Base-by-base conservation (phyloP, 2,888 invertebrate species). In the Xestobium rufovillosum region DNA sequence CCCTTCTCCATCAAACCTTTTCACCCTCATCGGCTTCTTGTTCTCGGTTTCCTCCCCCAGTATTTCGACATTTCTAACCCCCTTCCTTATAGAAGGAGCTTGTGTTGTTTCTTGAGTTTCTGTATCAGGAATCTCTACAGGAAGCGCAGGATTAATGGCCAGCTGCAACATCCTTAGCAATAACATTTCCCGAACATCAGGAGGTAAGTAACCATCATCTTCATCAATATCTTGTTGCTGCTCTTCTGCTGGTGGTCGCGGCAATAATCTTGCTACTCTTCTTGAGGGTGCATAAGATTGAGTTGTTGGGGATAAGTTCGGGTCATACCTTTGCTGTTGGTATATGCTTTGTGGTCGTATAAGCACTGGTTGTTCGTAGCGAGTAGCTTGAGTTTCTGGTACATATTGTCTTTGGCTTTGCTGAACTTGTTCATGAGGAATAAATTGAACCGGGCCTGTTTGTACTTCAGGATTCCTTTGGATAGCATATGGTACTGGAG, bases 11-110 rank as follows among this genome's bases (percentile, higher is more conserved):
- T n/a, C n/a, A 34, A 43, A 55, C 26, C 56, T 45, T 34, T 55
- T 56, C n/a, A 31, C 48, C 38, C 52, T 50, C 6, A 32, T 31
- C 6, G 43, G 26, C 19, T 41, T 34, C 37, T 41, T 36, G 14
- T 28, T 34, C 50, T 41, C 72, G 56, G 42, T 49, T 38, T 77
- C 80, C 52, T 82, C 81, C 1, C 78, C 79, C 16, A 83, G 65
- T 49, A 83, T 80, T 60, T 83, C 80, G 14, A 83, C 77, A 56
- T 80, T 83, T 47, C 83, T 70, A 12, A 81, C 75, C 34, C 78
- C 78, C 47, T 73, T 59, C 45, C 76, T 68, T 38, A 73, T 64
- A 19, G 61, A 52, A 2, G 71, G 68, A 2, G 70, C 70, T 12
- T 71, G 70, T 32, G 71, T 67, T 0, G 69, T 26, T 19, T 60